These are phyloP conservation scores for Passerina amoena DNA, from an alignment of 2,113 vertebrate species.

Conservation along the genomic window DNA sequence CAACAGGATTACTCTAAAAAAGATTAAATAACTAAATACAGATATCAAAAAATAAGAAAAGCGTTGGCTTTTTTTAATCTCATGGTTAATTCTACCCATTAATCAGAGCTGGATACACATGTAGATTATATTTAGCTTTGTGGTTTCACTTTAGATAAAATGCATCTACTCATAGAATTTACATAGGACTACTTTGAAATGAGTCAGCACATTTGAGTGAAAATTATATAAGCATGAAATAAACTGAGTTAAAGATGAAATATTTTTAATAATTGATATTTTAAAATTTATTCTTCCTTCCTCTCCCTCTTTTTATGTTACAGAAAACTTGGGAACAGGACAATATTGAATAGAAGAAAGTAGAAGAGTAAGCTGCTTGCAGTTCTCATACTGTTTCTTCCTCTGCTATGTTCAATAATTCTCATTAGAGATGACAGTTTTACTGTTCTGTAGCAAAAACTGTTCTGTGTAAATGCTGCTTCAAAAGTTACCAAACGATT, in stretches of 20 bases:
- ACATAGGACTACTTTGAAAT: background rate
- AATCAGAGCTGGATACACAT: background rate
- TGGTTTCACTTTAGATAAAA: background rate
- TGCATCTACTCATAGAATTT: background rate
- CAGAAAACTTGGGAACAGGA: conserved; percentile 22
- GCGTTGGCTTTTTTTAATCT: background rate
- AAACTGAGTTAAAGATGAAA: background rate
- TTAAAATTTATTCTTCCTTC: background rate
- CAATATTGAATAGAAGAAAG: conserved; percentile 30
- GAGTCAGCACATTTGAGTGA: background rate
- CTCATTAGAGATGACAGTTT: background rate
- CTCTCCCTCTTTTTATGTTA: background rate
- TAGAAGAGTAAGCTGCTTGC: conserved; percentile 6
- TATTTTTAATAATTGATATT: background rate
- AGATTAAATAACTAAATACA: background rate
- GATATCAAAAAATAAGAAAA: background rate
- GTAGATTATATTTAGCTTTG: background rate
- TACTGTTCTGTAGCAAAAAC: background rate
- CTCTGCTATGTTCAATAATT: background rate
- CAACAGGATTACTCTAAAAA: background rate
- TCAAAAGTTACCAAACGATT: background rate
- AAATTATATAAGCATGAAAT: background rate
- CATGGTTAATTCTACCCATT: background rate
- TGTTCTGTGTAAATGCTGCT: background rate
- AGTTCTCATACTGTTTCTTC: background rate